Conservation (phyloP, 2,888 invertebrate genomes). For the Halocaridina rubra region DNA sequence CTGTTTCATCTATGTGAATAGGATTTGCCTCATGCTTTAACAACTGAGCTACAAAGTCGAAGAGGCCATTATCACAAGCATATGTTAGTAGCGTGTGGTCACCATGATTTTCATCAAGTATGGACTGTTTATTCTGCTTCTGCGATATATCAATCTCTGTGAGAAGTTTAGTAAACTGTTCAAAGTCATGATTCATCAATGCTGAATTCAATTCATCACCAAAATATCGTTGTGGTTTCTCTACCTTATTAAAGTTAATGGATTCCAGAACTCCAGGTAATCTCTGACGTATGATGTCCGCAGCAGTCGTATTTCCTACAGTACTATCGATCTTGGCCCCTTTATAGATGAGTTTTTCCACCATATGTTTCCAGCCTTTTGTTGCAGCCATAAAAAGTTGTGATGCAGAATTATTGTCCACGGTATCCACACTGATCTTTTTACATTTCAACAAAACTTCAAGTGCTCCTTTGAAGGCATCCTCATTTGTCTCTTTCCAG, state of each 20-base stretch:
- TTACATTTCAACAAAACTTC: slow-evolving; percentile 37
- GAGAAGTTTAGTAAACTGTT: slow-evolving; percentile 33
- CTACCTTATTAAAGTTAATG: slow-evolving; percentile 43
- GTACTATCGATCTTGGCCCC: slow-evolving; percentile 44
- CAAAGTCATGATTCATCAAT: slow-evolving; percentile 30
- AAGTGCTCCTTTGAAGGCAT: slow-evolving; percentile 29
- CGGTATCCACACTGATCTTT: slow-evolving; percentile 45
- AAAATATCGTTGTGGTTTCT: slow-evolving; percentile 40
- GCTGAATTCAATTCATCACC: slow-evolving; percentile 58
- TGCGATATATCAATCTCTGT: slow-evolving; percentile 21
- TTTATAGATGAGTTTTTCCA: slow-evolving; percentile 37
- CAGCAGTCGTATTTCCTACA: slow-evolving; percentile 50
- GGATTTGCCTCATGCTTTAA: slow-evolving; percentile 75
- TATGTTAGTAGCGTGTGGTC: slow-evolving; percentile 56
- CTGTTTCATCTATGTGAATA: slow-evolving; percentile 68
- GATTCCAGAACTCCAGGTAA: slow-evolving; percentile 37
- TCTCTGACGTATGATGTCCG: slow-evolving; percentile 40
- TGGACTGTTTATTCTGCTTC: slow-evolving; percentile 11
- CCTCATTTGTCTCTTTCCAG: slow-evolving; percentile 43
- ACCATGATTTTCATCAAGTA: slow-evolving; percentile 57
- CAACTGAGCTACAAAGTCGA: slow-evolving; percentile 74
- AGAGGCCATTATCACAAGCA: slow-evolving; percentile 63
- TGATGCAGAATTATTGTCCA: slow-evolving; percentile 40
- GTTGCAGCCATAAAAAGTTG: slow-evolving; percentile 62
- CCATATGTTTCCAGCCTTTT: slow-evolving; percentile 51